Base-by-base conservation (phyloP, 2,888 invertebrate genomes). In the Agrypnus murinus region DNA sequence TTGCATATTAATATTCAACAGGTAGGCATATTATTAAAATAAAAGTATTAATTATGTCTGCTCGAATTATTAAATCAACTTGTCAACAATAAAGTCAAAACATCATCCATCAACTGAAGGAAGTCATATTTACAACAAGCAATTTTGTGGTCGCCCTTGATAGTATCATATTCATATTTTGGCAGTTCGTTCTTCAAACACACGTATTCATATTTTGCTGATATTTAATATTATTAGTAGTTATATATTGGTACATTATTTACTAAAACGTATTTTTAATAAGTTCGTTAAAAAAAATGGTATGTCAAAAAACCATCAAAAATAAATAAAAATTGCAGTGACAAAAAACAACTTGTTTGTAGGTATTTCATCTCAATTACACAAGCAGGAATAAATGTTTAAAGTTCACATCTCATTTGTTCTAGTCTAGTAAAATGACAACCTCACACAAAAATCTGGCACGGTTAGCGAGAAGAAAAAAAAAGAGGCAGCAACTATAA, bases 401-500 rank as follows among this genome's bases (percentile, higher is more conserved):
- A 38, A 50, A 53, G 45, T 60, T 69, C 65, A 73, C 71, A 59
- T 67, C 66, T 71, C 75, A 77, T 77, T 78, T 74, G 77, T 77
- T 76, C 69, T 68, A 76, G 73, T 76, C 77, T 69, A 72, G 71
- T 73, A 73, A 75, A 77, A 75, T 75, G 77, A 77, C 77, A 75
- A 59, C 48, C 72, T 62, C 69, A 74, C 69, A 74, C 71, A 74
- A 69, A 74, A 76, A 74, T 78, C 76, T 72, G 75, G 75, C 77
- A 69, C 69, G 70, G 69, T 62, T 65, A 46, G 40, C 40, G 72
- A 66, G 72, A 76, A 72, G 74, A 72, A 71, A 63, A 68, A 67
- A 66, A 71, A 76, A 72, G 74, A 72, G 69, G 58, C 66, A 67
- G 57, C 64, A 63, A 70, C 71, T 59, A 75, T 80, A 80, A 81